A percentile compares a stretch with the other conserved stretches of the same genome.
phyloP scores from a whole-genome alignment of 2,888 invertebrate species.

The Coelinius sp. region DNA sequence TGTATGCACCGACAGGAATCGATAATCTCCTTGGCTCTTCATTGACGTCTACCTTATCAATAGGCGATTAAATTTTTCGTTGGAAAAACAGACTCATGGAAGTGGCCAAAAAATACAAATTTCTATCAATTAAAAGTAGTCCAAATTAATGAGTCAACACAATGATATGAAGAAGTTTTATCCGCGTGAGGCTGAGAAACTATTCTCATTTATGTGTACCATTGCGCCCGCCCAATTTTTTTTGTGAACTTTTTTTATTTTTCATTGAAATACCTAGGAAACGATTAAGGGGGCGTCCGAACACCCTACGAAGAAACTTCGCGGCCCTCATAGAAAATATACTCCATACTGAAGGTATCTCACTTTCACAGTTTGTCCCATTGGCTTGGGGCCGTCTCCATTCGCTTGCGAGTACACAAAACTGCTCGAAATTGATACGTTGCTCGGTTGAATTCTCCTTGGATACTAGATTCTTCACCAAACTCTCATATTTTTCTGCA shows the following conservation, averaged over 20 bases:
- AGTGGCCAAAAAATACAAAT: too few relatives aligned
- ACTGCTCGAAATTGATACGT: constrained; percentile 84
- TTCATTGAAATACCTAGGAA: constrained; percentile 63
- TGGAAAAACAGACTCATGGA: too few relatives aligned
- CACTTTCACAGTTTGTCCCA: constrained; percentile 68
- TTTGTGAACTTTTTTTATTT: neutral
- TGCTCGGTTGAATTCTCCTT: constrained; percentile 63
- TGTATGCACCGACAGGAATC: too few relatives aligned
- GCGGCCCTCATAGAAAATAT: constrained; percentile 67
- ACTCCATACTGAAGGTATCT: constrained; percentile 70
- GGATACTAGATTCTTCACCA: constrained; percentile 59
- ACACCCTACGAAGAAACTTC: constrained; percentile 67
- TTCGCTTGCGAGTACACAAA: constrained; percentile 87
- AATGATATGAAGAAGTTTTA: neutral
- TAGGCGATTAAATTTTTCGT: too few relatives aligned
- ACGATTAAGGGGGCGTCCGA: constrained; percentile 67
- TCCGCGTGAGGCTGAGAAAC: neutral
- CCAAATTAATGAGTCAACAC: too few relatives aligned
- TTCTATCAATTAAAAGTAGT: too few relatives aligned
- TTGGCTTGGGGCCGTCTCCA: constrained; percentile 72
- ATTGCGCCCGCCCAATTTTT: neutral
- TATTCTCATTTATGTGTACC: neutral
- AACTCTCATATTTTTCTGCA: constrained; percentile 61
- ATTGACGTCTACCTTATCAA: too few relatives aligned
- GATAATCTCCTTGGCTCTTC: too few relatives aligned